Percentiles rank a stretch among this genome's conserved stretches.
phyloP scores from a whole-genome alignment of 2,113 vertebrate genomes.

The Scophthalmus maximus region DNA sequence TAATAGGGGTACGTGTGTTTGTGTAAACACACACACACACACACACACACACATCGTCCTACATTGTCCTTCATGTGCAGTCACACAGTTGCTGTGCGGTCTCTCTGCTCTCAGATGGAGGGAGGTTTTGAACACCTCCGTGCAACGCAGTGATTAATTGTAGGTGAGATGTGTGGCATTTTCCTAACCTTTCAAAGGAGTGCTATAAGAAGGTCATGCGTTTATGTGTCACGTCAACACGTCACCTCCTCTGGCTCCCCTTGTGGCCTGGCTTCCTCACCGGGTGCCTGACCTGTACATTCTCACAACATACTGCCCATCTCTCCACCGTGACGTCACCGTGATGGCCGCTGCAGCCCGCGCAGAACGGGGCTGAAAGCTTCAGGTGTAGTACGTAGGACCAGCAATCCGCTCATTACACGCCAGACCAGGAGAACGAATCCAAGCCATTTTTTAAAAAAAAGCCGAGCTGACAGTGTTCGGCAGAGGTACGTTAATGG shows the following conservation, averaged over 20 bases:
- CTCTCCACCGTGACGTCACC: not conserved
- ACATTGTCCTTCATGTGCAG: no score
- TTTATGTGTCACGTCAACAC: slow-evolving; percentile 34
- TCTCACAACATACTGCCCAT: not conserved
- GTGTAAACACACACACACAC: no score
- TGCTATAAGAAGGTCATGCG: slow-evolving; percentile 13
- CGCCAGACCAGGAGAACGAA: not conserved
- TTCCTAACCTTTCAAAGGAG: slow-evolving; percentile 48
- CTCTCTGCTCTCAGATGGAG: slow-evolving; percentile 5
- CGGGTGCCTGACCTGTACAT: not conserved
- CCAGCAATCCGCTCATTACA: slow-evolving; percentile 19
- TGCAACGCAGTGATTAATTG: slow-evolving; percentile 41
- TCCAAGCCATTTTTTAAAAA: slow-evolving; percentile 21
- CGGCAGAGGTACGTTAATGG: slow-evolving; percentile 11
- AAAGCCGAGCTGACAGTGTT: slow-evolving; percentile 23
- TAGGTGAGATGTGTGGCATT: slow-evolving; percentile 35
- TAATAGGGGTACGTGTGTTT: no score
- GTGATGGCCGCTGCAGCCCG: not conserved
- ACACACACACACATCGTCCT: no score
- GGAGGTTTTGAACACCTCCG: slow-evolving; percentile 27
- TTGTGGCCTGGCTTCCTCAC: not conserved
- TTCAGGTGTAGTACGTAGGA: not conserved
- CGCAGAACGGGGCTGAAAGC: not conserved
- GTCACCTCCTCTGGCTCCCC: not conserved
- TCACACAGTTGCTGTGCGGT: no score